A percentile compares a stretch with the other conserved stretches of the same genome.
Evolutionary conservation across 2,797 vertebrate species (phyloP).

Genomic region (Apogon talboti): DNA sequence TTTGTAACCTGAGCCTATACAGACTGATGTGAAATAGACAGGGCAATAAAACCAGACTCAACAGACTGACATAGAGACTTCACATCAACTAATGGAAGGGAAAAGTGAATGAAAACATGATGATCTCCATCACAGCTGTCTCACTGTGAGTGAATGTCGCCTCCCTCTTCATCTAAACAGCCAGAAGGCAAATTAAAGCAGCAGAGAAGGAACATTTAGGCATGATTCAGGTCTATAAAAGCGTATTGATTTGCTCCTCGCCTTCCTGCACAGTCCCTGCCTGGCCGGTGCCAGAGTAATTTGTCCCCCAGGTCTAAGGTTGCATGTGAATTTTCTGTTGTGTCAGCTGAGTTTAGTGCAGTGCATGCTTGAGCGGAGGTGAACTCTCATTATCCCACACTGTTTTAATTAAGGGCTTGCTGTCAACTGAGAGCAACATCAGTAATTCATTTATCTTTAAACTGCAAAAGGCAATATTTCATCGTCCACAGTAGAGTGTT

Average conservation of each 20-base stretch:
- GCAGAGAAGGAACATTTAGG: slow-evolving; percentile 66
- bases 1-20: slow-evolving; percentile 24
- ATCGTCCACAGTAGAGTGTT: slow-evolving; percentile 40
- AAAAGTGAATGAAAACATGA: slow-evolving; percentile 8
- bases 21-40: slow-evolving; percentile 11
- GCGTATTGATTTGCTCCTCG: slow-evolving; percentile 73
- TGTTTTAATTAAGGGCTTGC: slow-evolving; percentile 77
- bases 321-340: slow-evolving; percentile 78
- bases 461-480: slow-evolving; percentile 50
- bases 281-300: slow-evolving; percentile 66
- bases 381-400: slow-evolving; percentile 72
- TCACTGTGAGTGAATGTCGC: slow-evolving; percentile 24
- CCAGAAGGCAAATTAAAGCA: slow-evolving; percentile 54
- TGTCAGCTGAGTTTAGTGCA: slow-evolving; percentile 79
- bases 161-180: slow-evolving; percentile 38
- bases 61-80: slow-evolving; percentile 23
- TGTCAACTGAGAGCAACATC: slow-evolving; percentile 64
- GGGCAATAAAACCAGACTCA: slow-evolving; percentile 33
- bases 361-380: slow-evolving; percentile 68
- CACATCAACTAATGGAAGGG: slow-evolving; percentile 25
- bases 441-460: slow-evolving; percentile 68
- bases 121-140: slow-evolving; percentile 32
- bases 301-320: slow-evolving; percentile 72
- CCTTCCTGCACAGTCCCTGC: slow-evolving; percentile 68
- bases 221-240: slow-evolving; percentile 73